Base-by-base conservation (phyloP, 2,113 vertebrate species). In the Anhinga anhinga region DNA sequence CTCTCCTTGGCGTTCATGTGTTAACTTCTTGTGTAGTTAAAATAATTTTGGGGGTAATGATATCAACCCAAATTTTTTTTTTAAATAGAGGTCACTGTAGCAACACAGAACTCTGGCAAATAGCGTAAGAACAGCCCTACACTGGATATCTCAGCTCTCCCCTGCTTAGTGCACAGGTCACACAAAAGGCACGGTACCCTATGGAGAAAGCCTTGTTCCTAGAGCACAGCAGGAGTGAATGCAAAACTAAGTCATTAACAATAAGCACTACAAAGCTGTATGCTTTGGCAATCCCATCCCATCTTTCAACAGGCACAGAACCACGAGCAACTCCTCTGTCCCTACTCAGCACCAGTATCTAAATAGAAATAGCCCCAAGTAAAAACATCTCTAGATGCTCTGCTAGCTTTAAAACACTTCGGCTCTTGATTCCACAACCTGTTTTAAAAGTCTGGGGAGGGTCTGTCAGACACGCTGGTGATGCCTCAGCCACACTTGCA, bases 381-480 rank as follows among this genome's bases (percentile, higher is more conserved):
- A 65, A 86, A 93, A 90, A 49, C 53, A 55, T 66, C 88, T 58
- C 65, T 10, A 87, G 70, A 25, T 8, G 5, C 4, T 78, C 73
- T 87, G 27, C 50, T 82, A n/a, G 13, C 49, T 90, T 91, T 7
- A 15, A 86, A 88, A 52, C 26, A 29, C 3, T 1, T 74, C 50
- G 71, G 17, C 15, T 87, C 29, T 61, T 58, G 23, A 36, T 74
- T 76, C 30, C 34, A 36, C 27, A 27, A 21, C 0, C 0, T 2
- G 0, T 21, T 91, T 61, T 56, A 71, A 62, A 49, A 88, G 27
- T 23, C 27, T 56, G 18, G 45, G 13, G 15, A 70, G 50, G 49
- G 23, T 42, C 4, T 5, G 20, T 10, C 26, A 10, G 27, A 53
- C 25, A 5, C 0, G 2, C 26, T 66, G 47, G 38, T 0, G 0